Evolutionary conservation across 2,888 invertebrate species (phyloP).

Genomic region (Sesamia inferens): DNA sequence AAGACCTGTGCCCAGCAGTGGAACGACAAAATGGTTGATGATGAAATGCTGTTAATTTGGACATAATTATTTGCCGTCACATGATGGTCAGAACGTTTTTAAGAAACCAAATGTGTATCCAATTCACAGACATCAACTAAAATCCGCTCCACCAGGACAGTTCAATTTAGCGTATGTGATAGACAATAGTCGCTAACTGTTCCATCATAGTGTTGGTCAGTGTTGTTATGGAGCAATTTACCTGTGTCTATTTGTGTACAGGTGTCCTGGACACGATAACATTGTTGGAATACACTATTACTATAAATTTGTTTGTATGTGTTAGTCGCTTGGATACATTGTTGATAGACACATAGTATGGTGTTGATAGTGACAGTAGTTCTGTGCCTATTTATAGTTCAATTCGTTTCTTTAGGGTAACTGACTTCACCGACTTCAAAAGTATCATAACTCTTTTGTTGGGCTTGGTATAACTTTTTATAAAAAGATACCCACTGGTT

Average conservation of each 20-base stretch:
- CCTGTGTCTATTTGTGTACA: slow-evolving; percentile 59
- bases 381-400: no score
- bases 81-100: no score
- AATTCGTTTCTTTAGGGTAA: no score
- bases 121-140: slow-evolving; percentile 28
- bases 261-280: slow-evolving; percentile 48
- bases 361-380: no score
- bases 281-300: slow-evolving; percentile 33
- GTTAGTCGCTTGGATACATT: neutral
- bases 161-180: slow-evolving; percentile 78
- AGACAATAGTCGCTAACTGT: slow-evolving; percentile 76
- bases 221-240: slow-evolving; percentile 65
- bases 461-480: no score
- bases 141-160: slow-evolving; percentile 62
- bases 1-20: no score
- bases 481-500: no score
- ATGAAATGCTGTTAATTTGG: no score
- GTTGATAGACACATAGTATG: neutral
- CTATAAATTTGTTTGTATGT: neutral
- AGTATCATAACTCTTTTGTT: no score
- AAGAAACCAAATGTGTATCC: neutral
- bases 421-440: no score
- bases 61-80: no score
- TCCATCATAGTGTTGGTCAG: slow-evolving; percentile 71
- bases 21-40: no score